These are phyloP conservation scores for Conchocele bisecta DNA, from an alignment of 2,888 invertebrate species.

Conservation along the genomic window DNA sequence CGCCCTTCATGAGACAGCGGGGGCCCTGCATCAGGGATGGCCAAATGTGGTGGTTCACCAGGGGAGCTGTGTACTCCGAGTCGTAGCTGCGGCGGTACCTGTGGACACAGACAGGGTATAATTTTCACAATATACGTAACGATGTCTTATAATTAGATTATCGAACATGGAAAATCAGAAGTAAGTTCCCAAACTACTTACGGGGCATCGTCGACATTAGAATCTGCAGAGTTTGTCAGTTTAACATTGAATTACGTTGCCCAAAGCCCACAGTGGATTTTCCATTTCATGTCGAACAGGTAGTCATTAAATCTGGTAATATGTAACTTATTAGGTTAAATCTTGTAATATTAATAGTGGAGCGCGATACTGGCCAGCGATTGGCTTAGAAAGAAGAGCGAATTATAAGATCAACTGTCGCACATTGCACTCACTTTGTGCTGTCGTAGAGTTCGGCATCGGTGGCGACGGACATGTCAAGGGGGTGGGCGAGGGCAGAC, in stretches of 20 bases:
- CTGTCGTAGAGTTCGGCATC: conserved; percentile 82
- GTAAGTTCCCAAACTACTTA: too few species aligned
- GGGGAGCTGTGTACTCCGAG: conserved; percentile 82
- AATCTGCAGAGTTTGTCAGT: too few species aligned
- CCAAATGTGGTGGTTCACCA: conserved; percentile 83
- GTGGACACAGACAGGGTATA: not conserved
- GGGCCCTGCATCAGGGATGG: conserved; percentile 81
- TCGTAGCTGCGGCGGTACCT: conserved; percentile 83
- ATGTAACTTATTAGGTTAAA: too few species aligned
- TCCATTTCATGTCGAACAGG: too few species aligned
- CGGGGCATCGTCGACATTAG: too few species aligned
- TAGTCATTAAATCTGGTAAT: too few species aligned
- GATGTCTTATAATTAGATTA: too few species aligned
- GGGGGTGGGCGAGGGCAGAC: conserved; percentile 80
- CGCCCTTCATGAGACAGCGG: conserved; percentile 80
- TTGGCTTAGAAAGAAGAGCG: not conserved
- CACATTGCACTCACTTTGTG: conserved; percentile 74
- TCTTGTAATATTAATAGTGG: too few species aligned
- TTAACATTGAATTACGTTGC: too few species aligned
- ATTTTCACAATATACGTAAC: not conserved
- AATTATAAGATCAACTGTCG: not conserved
- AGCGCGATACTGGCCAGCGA: too few species aligned
- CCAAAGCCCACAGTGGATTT: too few species aligned
- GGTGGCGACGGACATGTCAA: conserved; percentile 80
- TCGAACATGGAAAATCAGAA: too few species aligned